Conservation (phyloP, 2,797 vertebrate species). For the Anniella stebbinsi region DNA sequence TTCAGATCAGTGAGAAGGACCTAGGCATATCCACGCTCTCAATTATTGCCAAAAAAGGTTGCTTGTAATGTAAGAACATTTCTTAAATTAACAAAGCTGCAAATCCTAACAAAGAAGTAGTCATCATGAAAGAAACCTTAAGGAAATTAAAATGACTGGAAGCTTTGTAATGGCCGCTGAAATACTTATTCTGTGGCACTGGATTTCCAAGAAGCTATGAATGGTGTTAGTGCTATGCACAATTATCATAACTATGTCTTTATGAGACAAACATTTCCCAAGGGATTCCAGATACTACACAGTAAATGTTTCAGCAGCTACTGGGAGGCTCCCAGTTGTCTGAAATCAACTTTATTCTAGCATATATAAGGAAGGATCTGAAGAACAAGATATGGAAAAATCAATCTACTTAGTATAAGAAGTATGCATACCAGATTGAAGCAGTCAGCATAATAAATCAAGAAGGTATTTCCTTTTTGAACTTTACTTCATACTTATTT, state of each 20-base stretch:
- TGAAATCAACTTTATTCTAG: background rate
- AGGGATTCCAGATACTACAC: background rate
- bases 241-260: background rate
- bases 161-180: background rate
- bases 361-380: background rate
- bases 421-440: background rate
- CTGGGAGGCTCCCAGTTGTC: background rate
- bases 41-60: background rate
- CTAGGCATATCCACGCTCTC: background rate
- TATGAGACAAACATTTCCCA: background rate
- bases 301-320: background rate
- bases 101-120: background rate
- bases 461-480: slow-evolving; percentile 35
- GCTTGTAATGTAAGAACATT: background rate
- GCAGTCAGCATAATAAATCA: slow-evolving; percentile 22
- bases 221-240: background rate
- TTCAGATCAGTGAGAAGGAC: background rate
- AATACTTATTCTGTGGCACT: background rate
- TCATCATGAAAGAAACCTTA: background rate
- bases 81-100: background rate
- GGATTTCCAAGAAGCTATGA: background rate
- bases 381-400: background rate
- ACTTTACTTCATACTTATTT: background rate
- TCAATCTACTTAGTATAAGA: slow-evolving; percentile 25
- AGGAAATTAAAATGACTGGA: background rate